These are phyloP conservation scores for Lithodes maja DNA, from an alignment of 2,888 invertebrate species.

Conservation along the genomic window DNA sequence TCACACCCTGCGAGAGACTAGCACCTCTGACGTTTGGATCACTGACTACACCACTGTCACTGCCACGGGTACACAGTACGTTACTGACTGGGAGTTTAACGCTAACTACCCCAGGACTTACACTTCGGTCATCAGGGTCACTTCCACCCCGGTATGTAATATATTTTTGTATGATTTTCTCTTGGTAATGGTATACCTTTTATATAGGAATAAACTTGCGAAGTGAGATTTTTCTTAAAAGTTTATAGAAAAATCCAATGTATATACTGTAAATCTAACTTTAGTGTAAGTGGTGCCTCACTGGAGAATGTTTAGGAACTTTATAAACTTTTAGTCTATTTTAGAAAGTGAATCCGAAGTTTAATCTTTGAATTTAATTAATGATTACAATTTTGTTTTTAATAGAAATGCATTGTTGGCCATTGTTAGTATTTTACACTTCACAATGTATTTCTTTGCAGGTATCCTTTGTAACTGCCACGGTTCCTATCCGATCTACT, in stretches of 20 bases:
- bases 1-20: constrained; percentile 6
- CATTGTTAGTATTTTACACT: neutral
- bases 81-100: neutral
- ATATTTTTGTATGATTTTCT: too few relatives aligned
- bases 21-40: neutral
- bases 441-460: neutral
- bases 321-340: neutral
- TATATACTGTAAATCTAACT: too few relatives aligned
- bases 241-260: too few relatives aligned
- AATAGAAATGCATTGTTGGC: too few relatives aligned
- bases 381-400: too few relatives aligned
- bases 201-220: too few relatives aligned
- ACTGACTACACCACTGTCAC: neutral
- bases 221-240: too few relatives aligned
- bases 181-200: too few relatives aligned
- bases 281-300: too few relatives aligned
- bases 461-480: neutral
- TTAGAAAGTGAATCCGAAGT: neutral
- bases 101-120: neutral
- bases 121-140: neutral
- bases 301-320: neutral
- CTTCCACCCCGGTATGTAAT: neutral
- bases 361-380: too few relatives aligned
- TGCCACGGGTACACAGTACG: neutral
- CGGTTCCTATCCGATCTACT: neutral